Evolutionary conservation across 2,888 invertebrate species (phyloP), one percentile per base, ranked within the genome.

Genomic region (Resseliella maxima): DNA sequence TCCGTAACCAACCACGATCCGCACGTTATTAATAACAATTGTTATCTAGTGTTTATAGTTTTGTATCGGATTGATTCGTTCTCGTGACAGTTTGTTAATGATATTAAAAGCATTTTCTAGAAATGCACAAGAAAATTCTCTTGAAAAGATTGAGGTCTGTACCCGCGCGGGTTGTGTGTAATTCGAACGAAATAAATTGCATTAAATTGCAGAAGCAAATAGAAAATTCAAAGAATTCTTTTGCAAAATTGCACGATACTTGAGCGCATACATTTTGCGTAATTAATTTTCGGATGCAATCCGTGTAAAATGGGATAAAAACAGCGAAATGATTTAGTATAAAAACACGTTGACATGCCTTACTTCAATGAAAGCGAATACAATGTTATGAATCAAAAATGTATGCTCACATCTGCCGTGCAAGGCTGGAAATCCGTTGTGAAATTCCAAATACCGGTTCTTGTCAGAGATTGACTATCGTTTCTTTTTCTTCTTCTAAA

Each of bases 351-450:
- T 72, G 72, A 31, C 72, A 72, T 72, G 72, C 31, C n/a, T 72
- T 15, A n/a, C 1, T 72, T 72, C 31, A 27, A 72, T 35, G 31
- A 72, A 72, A 72, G 31, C 31, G 72, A 72, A 27, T 72, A 35
- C 72, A 72, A 72, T 72, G 31, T 72, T 72, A 72, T 72, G 72
- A 72, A 72, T 72, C 72, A 72, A 72, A 72, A 31, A 72, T 35
- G 31, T 3, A 72, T 31, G 72, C 31, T 72, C n/a, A 35, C 31
- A 72, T 72, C 72, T 72, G 72, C 15, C 41, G 46, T 50, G 46
- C 46, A 50, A 50, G 46, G n/a, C n/a, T 15, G 46, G 15, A 50
- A 18, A n/a, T 24, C 24, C 24, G 6, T 24, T 5, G 59, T 24
- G 18, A 21, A 50, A 41, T 41, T 8, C 1, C 24, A 59, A 24